phyloP scores from a whole-genome alignment of 2,113 vertebrate species.

The Ranitomeya imitator region DNA sequence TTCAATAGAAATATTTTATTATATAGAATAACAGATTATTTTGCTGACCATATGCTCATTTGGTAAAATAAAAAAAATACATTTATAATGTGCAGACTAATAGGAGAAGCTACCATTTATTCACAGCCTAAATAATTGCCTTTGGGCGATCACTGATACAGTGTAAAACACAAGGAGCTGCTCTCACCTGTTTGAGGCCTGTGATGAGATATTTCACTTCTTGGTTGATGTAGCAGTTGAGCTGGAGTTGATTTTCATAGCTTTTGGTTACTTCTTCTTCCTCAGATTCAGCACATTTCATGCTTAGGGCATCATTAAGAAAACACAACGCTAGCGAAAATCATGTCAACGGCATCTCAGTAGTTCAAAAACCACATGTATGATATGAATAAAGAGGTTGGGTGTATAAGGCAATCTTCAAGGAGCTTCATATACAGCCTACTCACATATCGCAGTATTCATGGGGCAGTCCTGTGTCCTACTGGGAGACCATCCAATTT shows the following conservation, averaged over 20 bases:
- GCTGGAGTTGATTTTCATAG: constrained; percentile 93
- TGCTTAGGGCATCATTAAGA: constrained; percentile 80
- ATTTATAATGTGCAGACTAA: not conserved
- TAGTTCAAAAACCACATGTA: too few relatives aligned
- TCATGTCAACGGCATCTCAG: not conserved
- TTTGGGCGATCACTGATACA: constrained; percentile 10
- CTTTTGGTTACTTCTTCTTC: constrained; percentile 94
- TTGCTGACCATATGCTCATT: too few relatives aligned
- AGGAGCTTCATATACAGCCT: too few relatives aligned
- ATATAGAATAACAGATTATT: too few relatives aligned
- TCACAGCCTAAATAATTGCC: not conserved
- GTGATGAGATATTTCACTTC: constrained; percentile 98
- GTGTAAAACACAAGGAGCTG: not conserved
- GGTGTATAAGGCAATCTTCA: too few relatives aligned
- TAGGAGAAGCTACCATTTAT: not conserved
- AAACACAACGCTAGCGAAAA: constrained; percentile 5
- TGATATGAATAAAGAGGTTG: too few relatives aligned
- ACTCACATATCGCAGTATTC: too few relatives aligned
- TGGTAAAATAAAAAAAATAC: too few relatives aligned
- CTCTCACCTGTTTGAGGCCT: constrained; percentile 90
- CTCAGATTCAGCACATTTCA: constrained; percentile 98
- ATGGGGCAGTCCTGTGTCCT: too few relatives aligned
- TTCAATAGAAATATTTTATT: too few relatives aligned
- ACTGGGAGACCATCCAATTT: too few relatives aligned
- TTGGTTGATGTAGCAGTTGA: constrained; percentile 99